phyloP scores from a whole-genome alignment of 2,113 vertebrate species.

The Caranx ignobilis region DNA sequence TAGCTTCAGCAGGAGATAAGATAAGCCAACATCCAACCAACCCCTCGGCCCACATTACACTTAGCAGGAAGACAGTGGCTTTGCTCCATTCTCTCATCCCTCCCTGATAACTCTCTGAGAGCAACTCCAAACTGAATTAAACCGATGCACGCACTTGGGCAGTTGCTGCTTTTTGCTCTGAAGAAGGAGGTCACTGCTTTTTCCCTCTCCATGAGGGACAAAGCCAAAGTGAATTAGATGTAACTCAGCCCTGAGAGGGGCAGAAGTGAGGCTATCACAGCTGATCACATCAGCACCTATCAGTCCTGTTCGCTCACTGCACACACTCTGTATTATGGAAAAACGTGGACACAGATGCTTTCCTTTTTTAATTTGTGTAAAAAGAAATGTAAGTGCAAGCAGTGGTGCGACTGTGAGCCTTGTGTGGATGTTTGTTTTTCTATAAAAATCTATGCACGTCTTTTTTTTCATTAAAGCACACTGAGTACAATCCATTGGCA shows the following conservation, averaged over 20 bases:
- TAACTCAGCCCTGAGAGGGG: slow-evolving; percentile 60
- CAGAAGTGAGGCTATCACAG: slow-evolving; percentile 46
- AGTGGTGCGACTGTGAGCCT: neutral
- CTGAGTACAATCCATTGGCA: slow-evolving; percentile 51
- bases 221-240: slow-evolving; percentile 72
- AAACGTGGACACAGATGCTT: neutral
- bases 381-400: neutral
- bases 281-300: slow-evolving; percentile 49
- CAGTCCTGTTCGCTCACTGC: slow-evolving; percentile 13
- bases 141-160: slow-evolving; percentile 43
- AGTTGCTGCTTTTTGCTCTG: slow-evolving; percentile 26
- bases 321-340: neutral
- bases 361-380: neutral
- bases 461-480: slow-evolving; percentile 45
- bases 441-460: slow-evolving; percentile 17
- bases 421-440: slow-evolving; percentile 17
- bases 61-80: slow-evolving; percentile 48
- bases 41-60: slow-evolving; percentile 25
- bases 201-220: slow-evolving; percentile 56
- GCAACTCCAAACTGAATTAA: slow-evolving; percentile 66
- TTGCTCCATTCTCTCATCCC: slow-evolving; percentile 39
- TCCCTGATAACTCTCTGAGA: slow-evolving; percentile 44
- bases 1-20: slow-evolving; percentile 65
- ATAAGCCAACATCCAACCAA: slow-evolving; percentile 53
- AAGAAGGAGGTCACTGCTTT: slow-evolving; percentile 37